phyloP scores from a whole-genome alignment of 1,140 invertebrate genomes.

The Holcopasites calliopsidis region DNA sequence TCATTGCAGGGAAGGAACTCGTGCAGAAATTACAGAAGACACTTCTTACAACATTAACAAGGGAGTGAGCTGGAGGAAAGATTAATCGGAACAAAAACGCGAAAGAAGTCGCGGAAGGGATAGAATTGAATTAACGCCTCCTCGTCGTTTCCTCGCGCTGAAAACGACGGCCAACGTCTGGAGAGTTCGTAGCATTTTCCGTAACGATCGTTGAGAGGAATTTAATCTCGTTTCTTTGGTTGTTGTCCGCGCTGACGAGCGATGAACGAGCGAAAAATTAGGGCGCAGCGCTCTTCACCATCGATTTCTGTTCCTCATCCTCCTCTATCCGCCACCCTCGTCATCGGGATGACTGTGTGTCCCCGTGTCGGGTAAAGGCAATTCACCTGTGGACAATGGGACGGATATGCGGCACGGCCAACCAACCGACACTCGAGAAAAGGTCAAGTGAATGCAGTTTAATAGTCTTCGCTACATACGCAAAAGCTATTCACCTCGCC shows the following conservation, averaged over 20 bases:
- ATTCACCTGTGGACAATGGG: constrained; percentile 16
- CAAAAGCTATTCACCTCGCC: constrained; percentile 3
- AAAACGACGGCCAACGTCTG: not conserved
- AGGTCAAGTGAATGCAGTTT: constrained; percentile 67
- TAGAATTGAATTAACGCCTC: constrained; percentile 23
- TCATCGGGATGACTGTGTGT: constrained; percentile 7
- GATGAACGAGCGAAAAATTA: constrained; percentile 43
- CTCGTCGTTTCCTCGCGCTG: not conserved
- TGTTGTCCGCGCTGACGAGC: not conserved
- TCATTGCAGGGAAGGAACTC: not conserved
- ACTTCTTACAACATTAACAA: not conserved
- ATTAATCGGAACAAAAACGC: constrained; percentile 21
- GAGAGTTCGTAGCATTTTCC: constrained; percentile 4
- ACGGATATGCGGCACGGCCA: not conserved
- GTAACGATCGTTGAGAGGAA: constrained; percentile 37
- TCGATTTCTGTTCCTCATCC: constrained; percentile 33
- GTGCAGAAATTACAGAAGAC: not conserved
- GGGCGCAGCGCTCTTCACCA: constrained; percentile 29
- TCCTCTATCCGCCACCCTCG: not conserved
- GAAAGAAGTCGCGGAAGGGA: not conserved
- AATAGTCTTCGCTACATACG: constrained; percentile 41
- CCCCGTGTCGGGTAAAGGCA: constrained; percentile 31
- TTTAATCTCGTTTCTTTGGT: constrained; percentile 32
- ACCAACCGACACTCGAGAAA: constrained; percentile 43
- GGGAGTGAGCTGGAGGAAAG: not conserved